A percentile compares a stretch with the other conserved stretches of the same genome.
phyloP scores from a whole-genome alignment of 2,888 invertebrate species.

The Chesias legatella region DNA sequence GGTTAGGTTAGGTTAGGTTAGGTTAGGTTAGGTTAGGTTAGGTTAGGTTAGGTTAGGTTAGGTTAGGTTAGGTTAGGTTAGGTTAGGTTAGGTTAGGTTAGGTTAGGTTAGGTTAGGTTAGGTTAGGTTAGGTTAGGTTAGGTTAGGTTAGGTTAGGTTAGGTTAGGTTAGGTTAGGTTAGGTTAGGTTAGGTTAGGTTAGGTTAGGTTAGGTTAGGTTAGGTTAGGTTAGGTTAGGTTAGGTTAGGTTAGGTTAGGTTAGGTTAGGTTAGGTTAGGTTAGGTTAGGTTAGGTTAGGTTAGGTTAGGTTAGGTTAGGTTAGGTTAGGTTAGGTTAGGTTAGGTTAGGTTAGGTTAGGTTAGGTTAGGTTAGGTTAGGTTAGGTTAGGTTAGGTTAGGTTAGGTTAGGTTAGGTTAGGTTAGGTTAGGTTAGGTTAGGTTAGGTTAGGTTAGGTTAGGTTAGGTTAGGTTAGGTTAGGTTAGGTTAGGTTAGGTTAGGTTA shows the following conservation, averaged over 20 bases:
- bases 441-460: constrained; percentile 22
- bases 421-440: constrained; percentile 19
- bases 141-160: constrained; percentile 22
- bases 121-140: constrained; percentile 28
- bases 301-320: constrained; percentile 23
- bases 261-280: constrained; percentile 16
- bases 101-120: constrained; percentile 23
- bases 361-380: constrained; percentile 9
- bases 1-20: constrained; percentile 27
- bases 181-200: constrained; percentile 24
- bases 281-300: constrained; percentile 20
- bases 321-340: constrained; percentile 12
- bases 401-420: constrained; percentile 11
- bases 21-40: constrained; percentile 23
- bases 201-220: constrained; percentile 25
- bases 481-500: constrained; percentile 13
- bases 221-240: constrained; percentile 24
- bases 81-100: constrained; percentile 28
- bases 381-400: constrained; percentile 7
- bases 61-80: constrained; percentile 26
- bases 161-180: constrained; percentile 21
- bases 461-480: constrained; percentile 16
- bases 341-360: constrained; percentile 16
- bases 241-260: constrained; percentile 22
- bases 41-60: constrained; percentile 21